Base-by-base conservation (phyloP, 2,797 vertebrate species). In the Diceros bicornis region DNA sequence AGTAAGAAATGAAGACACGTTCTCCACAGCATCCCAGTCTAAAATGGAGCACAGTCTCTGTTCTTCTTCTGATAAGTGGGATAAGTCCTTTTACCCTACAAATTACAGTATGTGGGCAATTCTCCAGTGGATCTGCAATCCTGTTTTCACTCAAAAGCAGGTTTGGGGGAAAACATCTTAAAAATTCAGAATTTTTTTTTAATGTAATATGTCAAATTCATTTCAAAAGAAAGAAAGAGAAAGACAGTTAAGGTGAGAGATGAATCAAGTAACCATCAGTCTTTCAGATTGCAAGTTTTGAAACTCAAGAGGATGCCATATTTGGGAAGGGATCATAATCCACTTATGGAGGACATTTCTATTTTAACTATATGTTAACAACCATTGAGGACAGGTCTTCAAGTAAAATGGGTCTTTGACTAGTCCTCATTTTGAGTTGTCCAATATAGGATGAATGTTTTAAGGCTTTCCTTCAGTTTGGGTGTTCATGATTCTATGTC, bases 171-270 rank as follows among this genome's bases (percentile, higher is more conserved):
- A 94, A 85, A 79, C 34, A 57, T 29, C 50, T 32, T 52, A 72
- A 62, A 92, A 59, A 92, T 94, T 95, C 25, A 85, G 32, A 82
- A 41, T 78, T 78, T 62, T 92, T 89, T 89, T 68, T 27, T 4
- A 95, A 71, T 89, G 50, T 79, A n/a, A 52, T 16, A 7, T 77
- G 50, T 74, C 29, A 82, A 87, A 47, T 62, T 84, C 8, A 92
- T 74, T 74, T 89, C 57, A 66, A 66, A n/a, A 34, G 18, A 59
- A 41, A 59, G 7, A 61, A 50, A 34, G 59, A 5, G 3, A 62
- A 74, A 69, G 71, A 41, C 1, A 66, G 16, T n/a, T 64, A 59
- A 83, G 20, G 20, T 92, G 16, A 84, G 12, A 61, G 7, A 69
- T 72, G 10, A 87, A 77, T 72, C 10, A 79, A 91, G 11, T 62